These are phyloP conservation scores for Cheiracanthium punctorium DNA, from an alignment of 2,888 invertebrate genomes.

Conservation along the genomic window DNA sequence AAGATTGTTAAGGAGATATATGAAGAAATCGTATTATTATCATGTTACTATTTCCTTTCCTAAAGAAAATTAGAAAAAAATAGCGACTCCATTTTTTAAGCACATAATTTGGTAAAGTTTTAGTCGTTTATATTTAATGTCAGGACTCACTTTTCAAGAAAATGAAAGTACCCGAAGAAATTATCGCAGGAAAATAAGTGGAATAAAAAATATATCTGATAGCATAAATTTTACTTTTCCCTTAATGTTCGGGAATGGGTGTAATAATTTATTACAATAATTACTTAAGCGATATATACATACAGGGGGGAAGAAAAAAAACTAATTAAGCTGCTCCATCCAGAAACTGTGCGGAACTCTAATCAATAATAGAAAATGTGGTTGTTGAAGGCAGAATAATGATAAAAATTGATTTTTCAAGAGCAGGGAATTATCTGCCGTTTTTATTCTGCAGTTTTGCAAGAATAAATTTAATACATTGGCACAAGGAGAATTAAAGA, in stretches of 20 bases:
- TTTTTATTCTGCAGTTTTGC: neutral
- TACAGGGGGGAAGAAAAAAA: neutral
- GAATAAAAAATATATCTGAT: neutral
- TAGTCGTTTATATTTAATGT: neutral
- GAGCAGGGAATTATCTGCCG: neutral
- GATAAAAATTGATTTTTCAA: constrained; percentile 9
- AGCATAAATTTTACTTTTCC: neutral
- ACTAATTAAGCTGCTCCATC: constrained; percentile 12
- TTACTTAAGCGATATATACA: constrained; percentile 4
- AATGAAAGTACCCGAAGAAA: neutral
- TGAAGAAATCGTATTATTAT: neutral
- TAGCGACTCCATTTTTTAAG: no score
- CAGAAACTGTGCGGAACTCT: neutral
- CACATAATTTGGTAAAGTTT: neutral
- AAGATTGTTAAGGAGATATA: neutral
- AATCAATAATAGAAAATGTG: neutral
- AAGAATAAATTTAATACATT: neutral
- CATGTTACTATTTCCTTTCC: neutral
- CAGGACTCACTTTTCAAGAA: neutral
- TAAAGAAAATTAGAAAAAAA: neutral
- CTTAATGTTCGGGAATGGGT: no score
- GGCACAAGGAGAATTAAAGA: neutral
- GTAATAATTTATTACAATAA: constrained; percentile 10
- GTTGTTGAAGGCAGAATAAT: neutral
- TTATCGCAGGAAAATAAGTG: neutral